phyloP scores from a whole-genome alignment of 2,113 vertebrate genomes.

The Macrotis lagotis region DNA sequence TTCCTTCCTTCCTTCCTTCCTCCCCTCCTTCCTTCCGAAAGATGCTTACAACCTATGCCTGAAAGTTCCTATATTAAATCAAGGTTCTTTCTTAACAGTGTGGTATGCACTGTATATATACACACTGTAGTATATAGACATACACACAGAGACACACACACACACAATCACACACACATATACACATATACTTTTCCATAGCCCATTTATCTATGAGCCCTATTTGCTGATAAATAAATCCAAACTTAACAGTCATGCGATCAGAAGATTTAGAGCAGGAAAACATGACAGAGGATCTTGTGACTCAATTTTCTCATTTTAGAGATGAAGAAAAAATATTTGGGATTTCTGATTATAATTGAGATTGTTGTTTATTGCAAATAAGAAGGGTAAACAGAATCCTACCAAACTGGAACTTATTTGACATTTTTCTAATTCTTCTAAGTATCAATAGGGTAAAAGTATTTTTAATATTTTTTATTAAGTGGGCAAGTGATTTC shows the following conservation, averaged over 20 bases:
- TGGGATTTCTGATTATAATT: conserved; percentile 6
- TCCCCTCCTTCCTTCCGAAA: neutral
- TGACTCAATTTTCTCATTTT: neutral
- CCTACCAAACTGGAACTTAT: neutral
- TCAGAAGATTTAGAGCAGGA: neutral
- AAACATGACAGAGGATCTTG: neutral
- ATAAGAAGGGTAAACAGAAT: conserved; percentile 11
- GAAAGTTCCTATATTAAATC: neutral
- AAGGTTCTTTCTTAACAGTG: neutral
- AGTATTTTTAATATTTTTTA: neutral
- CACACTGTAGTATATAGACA: too few species aligned
- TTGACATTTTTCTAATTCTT: neutral
- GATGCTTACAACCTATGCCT: neutral
- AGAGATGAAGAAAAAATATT: neutral
- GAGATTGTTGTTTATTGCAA: conserved; percentile 24
- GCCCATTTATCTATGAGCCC: neutral
- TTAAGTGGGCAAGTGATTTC: neutral
- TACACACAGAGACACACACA: too few species aligned
- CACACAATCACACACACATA: too few species aligned
- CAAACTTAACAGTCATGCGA: neutral
- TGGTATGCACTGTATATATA: too few species aligned
- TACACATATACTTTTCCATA: neutral
- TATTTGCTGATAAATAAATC: neutral
- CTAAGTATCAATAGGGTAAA: neutral
- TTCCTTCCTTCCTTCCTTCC: too few species aligned